phyloP scores from a whole-genome alignment of 2,113 vertebrate genomes.

The Nothocercus nigrocapillus region DNA sequence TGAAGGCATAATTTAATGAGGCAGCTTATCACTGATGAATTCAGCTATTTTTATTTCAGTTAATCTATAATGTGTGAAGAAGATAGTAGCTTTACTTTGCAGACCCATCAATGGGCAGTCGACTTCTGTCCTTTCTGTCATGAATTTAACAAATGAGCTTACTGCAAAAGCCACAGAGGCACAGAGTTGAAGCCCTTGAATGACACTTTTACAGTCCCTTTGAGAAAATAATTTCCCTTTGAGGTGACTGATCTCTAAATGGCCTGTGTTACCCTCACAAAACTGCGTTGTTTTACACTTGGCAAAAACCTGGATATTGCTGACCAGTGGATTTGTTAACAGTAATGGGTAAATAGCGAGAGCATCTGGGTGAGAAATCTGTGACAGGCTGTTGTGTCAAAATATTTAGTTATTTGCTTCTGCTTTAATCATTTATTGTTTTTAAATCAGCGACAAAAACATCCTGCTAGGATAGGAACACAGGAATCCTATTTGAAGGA shows the following conservation, averaged over 20 bases:
- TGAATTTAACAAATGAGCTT: background rate
- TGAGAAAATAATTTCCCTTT: background rate
- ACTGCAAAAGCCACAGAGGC: background rate
- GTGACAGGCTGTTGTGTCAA: constrained; percentile 25
- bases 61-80: constrained; percentile 6
- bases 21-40: background rate
- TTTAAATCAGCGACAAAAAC: constrained; percentile 51
- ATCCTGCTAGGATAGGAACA: constrained; percentile 35
- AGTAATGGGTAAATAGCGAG: background rate
- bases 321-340: background rate
- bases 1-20: constrained; percentile 9
- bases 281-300: background rate
- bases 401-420: constrained; percentile 51
- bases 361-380: constrained; percentile 49
- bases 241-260: background rate
- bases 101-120: background rate
- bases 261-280: background rate
- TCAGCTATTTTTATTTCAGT: constrained; percentile 14
- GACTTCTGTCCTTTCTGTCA: background rate
- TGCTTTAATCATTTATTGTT: background rate
- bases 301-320: background rate
- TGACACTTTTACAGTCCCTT: background rate
- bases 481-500: constrained; percentile 21
- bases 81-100: background rate
- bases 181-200: background rate